These are phyloP conservation scores for Procambarus clarkii DNA, from an alignment of 1,140 invertebrate species.

Conservation along the genomic window DNA sequence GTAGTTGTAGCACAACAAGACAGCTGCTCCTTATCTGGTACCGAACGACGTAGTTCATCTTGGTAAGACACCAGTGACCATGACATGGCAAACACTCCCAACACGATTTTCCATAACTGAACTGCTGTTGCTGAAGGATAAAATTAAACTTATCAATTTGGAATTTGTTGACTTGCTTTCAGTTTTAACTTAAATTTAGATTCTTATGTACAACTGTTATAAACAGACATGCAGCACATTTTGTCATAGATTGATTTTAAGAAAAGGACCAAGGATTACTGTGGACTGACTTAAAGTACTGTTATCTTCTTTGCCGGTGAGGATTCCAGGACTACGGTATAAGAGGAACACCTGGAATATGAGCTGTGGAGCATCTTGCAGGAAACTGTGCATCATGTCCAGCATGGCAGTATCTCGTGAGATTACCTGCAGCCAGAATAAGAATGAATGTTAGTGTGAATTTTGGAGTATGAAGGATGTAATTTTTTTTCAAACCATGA, in stretches of 20 bases:
- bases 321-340: constrained; percentile 70
- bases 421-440: constrained; percentile 49
- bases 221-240: too few species aligned
- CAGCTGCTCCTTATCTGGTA: constrained; percentile 76
- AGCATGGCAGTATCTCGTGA: constrained; percentile 74
- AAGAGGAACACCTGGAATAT: constrained; percentile 77
- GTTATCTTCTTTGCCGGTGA: constrained; percentile 17
- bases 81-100: constrained; percentile 76
- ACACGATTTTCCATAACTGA: constrained; percentile 72
- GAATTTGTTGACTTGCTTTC: background rate
- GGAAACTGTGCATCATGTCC: constrained; percentile 77
- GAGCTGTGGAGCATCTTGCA: constrained; percentile 77
- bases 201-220: background rate
- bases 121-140: constrained; percentile 53
- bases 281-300: background rate
- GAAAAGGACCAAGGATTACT: too few species aligned
- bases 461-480: too few species aligned
- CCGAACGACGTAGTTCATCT: constrained; percentile 76
- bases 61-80: constrained; percentile 78
- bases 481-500: too few species aligned
- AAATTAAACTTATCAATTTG: background rate
- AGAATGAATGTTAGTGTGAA: background rate
- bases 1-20: constrained; percentile 74
- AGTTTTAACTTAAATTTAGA: background rate
- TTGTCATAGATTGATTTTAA: too few species aligned